Percentiles rank a stretch among this genome's conserved stretches.
Evolutionary conservation across 1,140 invertebrate genomes (phyloP).

Genomic region (Tetragnatha versicolor): DNA sequence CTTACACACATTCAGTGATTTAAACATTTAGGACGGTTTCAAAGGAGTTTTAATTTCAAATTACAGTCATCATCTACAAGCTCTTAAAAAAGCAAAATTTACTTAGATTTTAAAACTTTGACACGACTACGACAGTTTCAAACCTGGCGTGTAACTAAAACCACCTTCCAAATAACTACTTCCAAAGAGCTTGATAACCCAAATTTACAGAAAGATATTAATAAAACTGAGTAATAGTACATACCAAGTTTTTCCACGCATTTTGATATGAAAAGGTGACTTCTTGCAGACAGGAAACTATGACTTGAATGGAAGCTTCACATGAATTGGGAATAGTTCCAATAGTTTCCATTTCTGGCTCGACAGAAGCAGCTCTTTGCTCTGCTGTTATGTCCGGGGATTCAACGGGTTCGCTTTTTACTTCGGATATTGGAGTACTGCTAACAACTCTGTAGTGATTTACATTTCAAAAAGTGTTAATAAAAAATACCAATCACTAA

Average conservation of each 20-base stretch:
- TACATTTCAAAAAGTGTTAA: not conserved
- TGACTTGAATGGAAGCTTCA: slow-evolving; percentile 20
- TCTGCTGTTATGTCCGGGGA: not conserved
- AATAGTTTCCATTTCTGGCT: slow-evolving; percentile 17
- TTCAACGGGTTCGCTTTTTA: slow-evolving; percentile 13
- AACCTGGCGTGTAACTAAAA: too few species aligned
- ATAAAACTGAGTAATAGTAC: not conserved
- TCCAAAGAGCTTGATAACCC: too few species aligned
- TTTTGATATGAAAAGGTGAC: slow-evolving; percentile 31
- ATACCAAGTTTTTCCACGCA: slow-evolving; percentile 48
- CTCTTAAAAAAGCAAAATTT: too few species aligned
- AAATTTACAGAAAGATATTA: not conserved
- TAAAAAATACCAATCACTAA: not conserved
- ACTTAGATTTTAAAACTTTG: too few species aligned
- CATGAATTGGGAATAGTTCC: slow-evolving; percentile 23
- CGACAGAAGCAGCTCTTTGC: slow-evolving; percentile 30
- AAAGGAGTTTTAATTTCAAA: too few species aligned
- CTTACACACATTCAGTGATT: too few species aligned
- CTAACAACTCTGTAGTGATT: slow-evolving; percentile 14
- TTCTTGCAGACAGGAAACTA: slow-evolving; percentile 45
- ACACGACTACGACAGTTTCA: too few species aligned
- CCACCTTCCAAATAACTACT: too few species aligned
- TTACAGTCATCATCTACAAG: too few species aligned
- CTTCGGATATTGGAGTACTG: slow-evolving; percentile 21
- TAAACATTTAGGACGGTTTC: too few species aligned